Conservation (phyloP, 1,140 invertebrate species). For the Bemisia tabaci region DNA sequence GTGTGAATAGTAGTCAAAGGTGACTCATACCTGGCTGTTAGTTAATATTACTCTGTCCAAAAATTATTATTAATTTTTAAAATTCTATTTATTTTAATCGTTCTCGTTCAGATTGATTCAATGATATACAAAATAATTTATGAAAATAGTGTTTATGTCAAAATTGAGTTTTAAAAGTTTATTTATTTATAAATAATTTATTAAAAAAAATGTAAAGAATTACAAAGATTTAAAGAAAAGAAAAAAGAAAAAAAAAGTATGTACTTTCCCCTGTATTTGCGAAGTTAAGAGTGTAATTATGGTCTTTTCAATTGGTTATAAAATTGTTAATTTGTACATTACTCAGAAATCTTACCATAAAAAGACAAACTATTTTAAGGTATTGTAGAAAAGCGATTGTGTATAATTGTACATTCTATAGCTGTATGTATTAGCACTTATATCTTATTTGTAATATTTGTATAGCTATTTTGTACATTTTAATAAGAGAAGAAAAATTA, state of each 20-base stretch:
- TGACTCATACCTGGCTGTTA: not conserved
- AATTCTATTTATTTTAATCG: not conserved
- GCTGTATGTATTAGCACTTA: not conserved
- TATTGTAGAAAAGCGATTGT: not conserved
- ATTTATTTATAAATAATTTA: constrained; percentile 1
- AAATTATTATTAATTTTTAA: constrained; percentile 1
- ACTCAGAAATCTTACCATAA: not conserved
- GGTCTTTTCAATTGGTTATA: not conserved
- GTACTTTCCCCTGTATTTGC: not conserved
- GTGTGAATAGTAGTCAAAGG: no score
- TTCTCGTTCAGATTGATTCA: not conserved
- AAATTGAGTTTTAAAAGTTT: not conserved
- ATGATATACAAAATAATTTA: not conserved
- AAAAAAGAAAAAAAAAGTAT: not conserved
- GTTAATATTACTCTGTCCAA: not conserved
- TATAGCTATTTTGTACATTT: not conserved
- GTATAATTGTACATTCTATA: not conserved
- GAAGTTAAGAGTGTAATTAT: not conserved
- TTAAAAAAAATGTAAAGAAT: not conserved
- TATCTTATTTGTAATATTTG: not conserved
- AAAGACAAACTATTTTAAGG: not conserved
- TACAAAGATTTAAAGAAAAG: not conserved
- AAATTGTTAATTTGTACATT: not conserved
- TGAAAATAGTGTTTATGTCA: not conserved
- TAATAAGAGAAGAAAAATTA: not conserved